Percentiles rank a stretch among this genome's conserved stretches.
These are phyloP conservation scores for Leptura quadrifasciata DNA, from an alignment of 2,888 invertebrate species.

Conservation along the genomic window DNA sequence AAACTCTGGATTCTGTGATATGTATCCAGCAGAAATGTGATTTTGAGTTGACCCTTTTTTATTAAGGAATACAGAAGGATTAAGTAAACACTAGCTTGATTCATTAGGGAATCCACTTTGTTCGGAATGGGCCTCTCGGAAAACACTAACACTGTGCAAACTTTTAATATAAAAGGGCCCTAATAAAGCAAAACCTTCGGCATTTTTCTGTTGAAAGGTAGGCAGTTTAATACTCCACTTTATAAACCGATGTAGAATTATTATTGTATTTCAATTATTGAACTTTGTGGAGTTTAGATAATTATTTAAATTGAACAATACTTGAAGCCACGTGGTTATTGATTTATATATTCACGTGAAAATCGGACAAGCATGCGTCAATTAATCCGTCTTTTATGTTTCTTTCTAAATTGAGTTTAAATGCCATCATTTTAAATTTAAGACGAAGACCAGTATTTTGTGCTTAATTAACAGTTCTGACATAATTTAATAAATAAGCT, in stretches of 20 bases:
- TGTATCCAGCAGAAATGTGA: too few species aligned
- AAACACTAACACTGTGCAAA: neutral
- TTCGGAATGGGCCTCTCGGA: neutral
- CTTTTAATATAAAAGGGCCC: neutral
- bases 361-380: too few species aligned
- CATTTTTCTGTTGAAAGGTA: neutral
- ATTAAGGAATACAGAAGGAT: neutral
- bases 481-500: slow-evolving; percentile 3
- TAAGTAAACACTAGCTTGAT: neutral
- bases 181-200: neutral
- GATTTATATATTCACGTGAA: too few species aligned
- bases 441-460: neutral
- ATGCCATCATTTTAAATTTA: neutral
- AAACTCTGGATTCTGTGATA: too few species aligned
- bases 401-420: neutral
- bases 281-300: too few species aligned
- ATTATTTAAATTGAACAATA: too few species aligned
- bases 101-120: neutral
- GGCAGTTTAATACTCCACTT: neutral
- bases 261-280: too few species aligned
- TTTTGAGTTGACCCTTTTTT: neutral
- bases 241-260: too few species aligned
- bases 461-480: neutral
- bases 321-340: too few species aligned
- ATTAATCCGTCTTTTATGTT: neutral